phyloP scores from a whole-genome alignment of 2,888 invertebrate genomes.

The Agrochola macilenta region DNA sequence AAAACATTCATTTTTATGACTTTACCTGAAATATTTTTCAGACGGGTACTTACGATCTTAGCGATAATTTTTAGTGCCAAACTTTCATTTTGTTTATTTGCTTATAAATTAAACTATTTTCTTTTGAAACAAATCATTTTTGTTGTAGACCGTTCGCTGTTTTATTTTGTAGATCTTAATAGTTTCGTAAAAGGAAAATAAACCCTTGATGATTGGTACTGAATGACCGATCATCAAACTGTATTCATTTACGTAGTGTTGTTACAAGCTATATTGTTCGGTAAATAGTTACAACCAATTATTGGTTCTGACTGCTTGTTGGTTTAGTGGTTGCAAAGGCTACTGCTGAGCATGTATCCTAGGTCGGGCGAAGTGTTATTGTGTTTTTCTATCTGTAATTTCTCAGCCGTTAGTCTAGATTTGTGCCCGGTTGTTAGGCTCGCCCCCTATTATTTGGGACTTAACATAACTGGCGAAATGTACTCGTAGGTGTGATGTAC shows the following conservation, averaged over 20 bases:
- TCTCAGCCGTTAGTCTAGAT: too few species aligned
- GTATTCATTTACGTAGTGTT: neutral
- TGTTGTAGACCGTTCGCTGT: slow-evolving; percentile 24
- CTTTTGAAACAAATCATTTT: slow-evolving; percentile 36
- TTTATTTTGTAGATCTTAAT: slow-evolving; percentile 23
- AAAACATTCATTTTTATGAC: slow-evolving; percentile 36
- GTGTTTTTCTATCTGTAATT: neutral
- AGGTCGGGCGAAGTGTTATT: neutral
- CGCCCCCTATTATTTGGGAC: too few species aligned
- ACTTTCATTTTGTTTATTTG: slow-evolving; percentile 50
- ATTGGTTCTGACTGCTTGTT: neutral
- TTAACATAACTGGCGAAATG: too few species aligned
- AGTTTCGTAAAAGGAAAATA: slow-evolving; percentile 15
- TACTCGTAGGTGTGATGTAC: too few species aligned
- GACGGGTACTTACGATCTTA: slow-evolving; percentile 34
- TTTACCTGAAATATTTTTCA: slow-evolving; percentile 53
- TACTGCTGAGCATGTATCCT: neutral
- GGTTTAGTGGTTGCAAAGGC: neutral
- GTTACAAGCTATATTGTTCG: neutral
- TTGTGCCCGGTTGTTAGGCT: too few species aligned
- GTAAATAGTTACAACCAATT: neutral
- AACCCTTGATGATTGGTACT: slow-evolving; percentile 6
- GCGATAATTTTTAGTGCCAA: slow-evolving; percentile 29
- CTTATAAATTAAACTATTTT: slow-evolving; percentile 51
- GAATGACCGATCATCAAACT: neutral